Evolutionary conservation across 2,797 vertebrate species (phyloP), one percentile per base, ranked within the genome.

Genomic region (Benthosema pterotum): DNA sequence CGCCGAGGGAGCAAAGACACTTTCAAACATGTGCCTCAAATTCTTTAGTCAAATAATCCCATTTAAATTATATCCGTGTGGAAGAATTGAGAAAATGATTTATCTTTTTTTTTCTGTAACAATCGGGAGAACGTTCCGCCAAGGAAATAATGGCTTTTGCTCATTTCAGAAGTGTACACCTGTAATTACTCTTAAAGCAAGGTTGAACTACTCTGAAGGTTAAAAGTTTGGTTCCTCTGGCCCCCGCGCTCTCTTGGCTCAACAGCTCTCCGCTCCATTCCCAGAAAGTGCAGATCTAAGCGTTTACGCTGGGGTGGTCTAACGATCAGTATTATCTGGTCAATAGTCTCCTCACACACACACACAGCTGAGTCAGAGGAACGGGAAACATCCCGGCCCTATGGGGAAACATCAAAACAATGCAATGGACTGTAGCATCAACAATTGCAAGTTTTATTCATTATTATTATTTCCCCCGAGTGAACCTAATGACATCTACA

Each of bases 281-380:
- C 11, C 15, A 57, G 22, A 16, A 68, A 65, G 32, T 60, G 65
- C 71, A 71, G 55, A 65, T 76, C 65, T 7, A 47, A 72, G 55
- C 75, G 67, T 17, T 43, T 46, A 25, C 22, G 5, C 3, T 25
- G 13, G 28, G 28, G 42, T 11, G 42, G 63, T 51, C 28, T 43
- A 56, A 53, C 12, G 45, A 63, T 59, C 19, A 46, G 47, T 51
- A 12, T 75, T 72, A 70, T 74, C 63, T 63, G 52, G 61, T 75
- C 69, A 71, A 75, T 66, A 51, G 25, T 60, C 65, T 68, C 15
- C 65, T 43, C 72, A 32, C 47, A 53, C 46, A 32, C 47, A 53
- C 46, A 53, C 51, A 45, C 25, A 48, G 43, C 79, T 59, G 63
- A 83, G 68, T 78, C 55, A 65, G 47, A 65, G 16, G 63, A 77